These are phyloP conservation scores for Ceratina calcarata DNA, from an alignment of 1,140 invertebrate species.

Conservation along the genomic window DNA sequence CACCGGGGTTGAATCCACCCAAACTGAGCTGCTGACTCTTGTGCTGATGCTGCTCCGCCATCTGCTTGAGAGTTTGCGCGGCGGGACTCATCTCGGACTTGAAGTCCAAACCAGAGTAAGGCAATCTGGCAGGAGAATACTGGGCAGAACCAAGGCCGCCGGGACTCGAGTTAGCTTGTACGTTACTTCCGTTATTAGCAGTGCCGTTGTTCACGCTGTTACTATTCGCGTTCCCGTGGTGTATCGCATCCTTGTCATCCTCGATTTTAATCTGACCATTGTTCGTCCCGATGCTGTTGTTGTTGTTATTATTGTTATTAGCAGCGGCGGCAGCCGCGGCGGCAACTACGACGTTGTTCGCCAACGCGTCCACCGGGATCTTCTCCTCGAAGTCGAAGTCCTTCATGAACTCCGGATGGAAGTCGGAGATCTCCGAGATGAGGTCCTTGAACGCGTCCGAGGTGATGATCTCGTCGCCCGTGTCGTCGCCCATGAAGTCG, in stretches of 20 bases:
- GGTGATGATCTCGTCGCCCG: constrained; percentile 89
- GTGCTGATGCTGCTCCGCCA: constrained; percentile 97
- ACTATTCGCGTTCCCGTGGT: constrained; percentile 61
- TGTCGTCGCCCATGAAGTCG: constrained; percentile 90
- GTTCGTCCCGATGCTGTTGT: constrained; percentile 70
- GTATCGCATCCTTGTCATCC: constrained; percentile 76
- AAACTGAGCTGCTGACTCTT: constrained; percentile 83
- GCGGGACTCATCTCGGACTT: constrained; percentile 90
- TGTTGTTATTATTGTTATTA: constrained; percentile 49
- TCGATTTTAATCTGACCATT: constrained; percentile 78
- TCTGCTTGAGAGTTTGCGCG: constrained; percentile 95
- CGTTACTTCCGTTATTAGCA: constrained; percentile 66
- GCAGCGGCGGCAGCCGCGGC: constrained; percentile 21
- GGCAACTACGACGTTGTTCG: constrained; percentile 47
- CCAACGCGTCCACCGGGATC: constrained; percentile 69
- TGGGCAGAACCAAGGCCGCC: constrained; percentile 71
- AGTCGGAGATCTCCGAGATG: constrained; percentile 92
- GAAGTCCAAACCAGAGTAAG: constrained; percentile 80
- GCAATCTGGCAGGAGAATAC: constrained; percentile 79
- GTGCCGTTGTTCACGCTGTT: constrained; percentile 61
- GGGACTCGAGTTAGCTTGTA: constrained; percentile 70
- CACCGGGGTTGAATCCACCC: constrained; percentile 74
- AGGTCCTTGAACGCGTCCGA: constrained; percentile 93
- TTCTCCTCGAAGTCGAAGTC: constrained; percentile 89
- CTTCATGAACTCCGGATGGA: constrained; percentile 90